These are phyloP conservation scores for Tigriopus californicus DNA, from an alignment of 2,888 invertebrate species.

Conservation along the genomic window DNA sequence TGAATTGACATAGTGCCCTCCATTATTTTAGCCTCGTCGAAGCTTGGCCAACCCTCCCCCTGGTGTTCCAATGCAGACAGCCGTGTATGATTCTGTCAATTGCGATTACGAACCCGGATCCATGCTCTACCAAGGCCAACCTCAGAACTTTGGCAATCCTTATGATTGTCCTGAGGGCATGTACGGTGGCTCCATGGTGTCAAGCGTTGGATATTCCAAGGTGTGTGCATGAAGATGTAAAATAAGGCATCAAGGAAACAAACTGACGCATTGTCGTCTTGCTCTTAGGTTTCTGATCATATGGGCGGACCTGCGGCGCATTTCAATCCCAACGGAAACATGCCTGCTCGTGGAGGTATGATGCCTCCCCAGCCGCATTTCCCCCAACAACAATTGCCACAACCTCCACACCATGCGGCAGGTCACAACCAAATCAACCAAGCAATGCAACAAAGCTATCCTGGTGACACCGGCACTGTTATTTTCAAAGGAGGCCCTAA, in stretches of 20 bases:
- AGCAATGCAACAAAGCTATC: background rate
- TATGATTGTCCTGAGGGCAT: conserved; percentile 15
- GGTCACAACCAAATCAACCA: background rate
- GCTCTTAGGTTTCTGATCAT: background rate
- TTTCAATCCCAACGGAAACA: too few species aligned
- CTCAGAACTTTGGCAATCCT: conserved; percentile 15
- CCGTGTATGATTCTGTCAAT: conserved; percentile 6
- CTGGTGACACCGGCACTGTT: conserved; percentile 13
- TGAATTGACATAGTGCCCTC: too few species aligned
- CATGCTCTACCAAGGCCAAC: background rate
- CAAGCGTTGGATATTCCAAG: conserved; percentile 10
- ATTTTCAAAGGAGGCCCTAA: conserved; percentile 10
- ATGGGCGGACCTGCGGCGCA: background rate
- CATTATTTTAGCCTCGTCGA: conserved; percentile 9
- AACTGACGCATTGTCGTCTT: too few species aligned
- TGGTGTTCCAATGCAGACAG: background rate
- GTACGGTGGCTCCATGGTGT: conserved; percentile 12
- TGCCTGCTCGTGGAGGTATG: background rate
- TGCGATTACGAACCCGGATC: conserved; percentile 11
- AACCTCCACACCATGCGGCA: background rate
- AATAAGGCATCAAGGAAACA: too few species aligned
- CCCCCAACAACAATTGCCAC: background rate
- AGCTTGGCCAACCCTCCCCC: conserved; percentile 1
- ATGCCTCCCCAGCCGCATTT: background rate
- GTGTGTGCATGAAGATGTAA: too few species aligned